These are phyloP conservation scores for Crax fasciolata DNA, from an alignment of 2,797 vertebrate species.

Conservation along the genomic window DNA sequence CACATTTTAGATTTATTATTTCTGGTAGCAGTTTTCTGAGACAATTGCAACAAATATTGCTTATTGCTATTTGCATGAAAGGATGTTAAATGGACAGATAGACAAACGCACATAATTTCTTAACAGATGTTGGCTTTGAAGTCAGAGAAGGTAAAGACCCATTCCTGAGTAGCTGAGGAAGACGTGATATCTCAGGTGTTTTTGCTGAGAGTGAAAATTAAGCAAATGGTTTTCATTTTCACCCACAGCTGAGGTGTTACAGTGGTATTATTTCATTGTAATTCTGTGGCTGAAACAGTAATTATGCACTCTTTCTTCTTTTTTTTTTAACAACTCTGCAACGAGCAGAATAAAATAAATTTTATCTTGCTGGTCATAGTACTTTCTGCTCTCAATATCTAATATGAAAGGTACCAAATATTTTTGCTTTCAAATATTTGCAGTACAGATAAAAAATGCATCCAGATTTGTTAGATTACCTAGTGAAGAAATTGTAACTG, in stretches of 20 bases:
- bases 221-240: slow-evolving; percentile 52
- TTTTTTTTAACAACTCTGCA: background rate
- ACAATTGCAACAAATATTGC: background rate
- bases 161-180: slow-evolving; percentile 50
- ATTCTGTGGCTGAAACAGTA: slow-evolving; percentile 12
- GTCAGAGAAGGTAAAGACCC: slow-evolving; percentile 34
- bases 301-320: background rate
- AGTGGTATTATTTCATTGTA: slow-evolving; percentile 6
- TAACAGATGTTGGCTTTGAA: slow-evolving; percentile 35
- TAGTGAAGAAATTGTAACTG: background rate
- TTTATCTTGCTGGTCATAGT: background rate
- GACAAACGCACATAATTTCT: background rate
- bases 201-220: slow-evolving; percentile 33
- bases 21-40: background rate
- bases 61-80: background rate
- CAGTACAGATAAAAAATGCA: slow-evolving; percentile 13
- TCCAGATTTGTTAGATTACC: background rate
- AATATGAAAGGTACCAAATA: background rate
- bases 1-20: background rate
- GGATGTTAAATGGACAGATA: background rate
- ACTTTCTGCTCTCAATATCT: slow-evolving; percentile 4
- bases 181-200: background rate
- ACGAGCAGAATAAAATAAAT: background rate
- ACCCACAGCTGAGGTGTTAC: background rate
- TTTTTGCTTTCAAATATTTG: background rate